Conservation (phyloP, 53 echinoderm and acorn worm species). For the Temnopleurus reevesii region DNA sequence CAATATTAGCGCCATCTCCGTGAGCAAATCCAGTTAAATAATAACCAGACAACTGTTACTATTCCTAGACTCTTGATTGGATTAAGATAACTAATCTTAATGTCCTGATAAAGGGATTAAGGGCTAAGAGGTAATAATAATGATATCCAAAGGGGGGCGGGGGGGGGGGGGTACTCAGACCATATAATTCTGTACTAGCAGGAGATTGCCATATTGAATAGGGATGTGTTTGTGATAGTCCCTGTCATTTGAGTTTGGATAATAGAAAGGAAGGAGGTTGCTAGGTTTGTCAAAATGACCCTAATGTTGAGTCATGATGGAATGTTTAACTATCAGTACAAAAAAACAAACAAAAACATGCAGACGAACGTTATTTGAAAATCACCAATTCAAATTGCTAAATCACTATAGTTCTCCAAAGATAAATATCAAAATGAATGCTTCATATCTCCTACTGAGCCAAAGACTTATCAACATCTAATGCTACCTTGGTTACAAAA, state of each 20-base stretch:
- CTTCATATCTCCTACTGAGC: no score
- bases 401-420: no score
- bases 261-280: neutral
- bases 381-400: no score
- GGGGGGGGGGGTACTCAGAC: neutral
- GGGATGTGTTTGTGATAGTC: conserved; percentile 6
- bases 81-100: conserved; percentile 23
- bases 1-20: neutral
- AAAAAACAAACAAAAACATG: neutral
- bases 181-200: no score
- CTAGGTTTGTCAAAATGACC: neutral
- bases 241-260: neutral
- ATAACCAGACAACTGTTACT: conserved; percentile 10
- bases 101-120: conserved; percentile 14
- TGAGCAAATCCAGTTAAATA: neutral
- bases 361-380: neutral
- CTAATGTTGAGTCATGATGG: neutral
- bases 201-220: no score
- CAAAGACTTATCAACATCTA: no score
- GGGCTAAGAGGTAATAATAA: neutral
- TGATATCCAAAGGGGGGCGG: no score
- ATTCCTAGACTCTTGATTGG: conserved; percentile 13
- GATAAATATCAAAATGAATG: no score
- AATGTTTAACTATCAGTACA: neutral
- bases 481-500: no score